These are phyloP conservation scores for Chloebia gouldiae DNA, from an alignment of 2,113 vertebrate species.

Conservation along the genomic window DNA sequence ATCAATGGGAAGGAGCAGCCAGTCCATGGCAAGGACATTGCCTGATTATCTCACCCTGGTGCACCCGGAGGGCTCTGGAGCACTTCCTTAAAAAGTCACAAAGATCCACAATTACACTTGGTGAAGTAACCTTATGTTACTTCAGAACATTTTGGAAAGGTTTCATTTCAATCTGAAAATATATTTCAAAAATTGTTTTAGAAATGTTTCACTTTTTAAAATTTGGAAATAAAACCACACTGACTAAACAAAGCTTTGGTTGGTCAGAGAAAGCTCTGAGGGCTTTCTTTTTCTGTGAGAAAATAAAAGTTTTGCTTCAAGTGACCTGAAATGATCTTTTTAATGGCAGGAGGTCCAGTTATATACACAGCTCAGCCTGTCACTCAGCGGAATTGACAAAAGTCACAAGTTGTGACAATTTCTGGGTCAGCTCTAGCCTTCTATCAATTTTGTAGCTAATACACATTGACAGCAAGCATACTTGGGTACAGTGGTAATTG, in stretches of 20 bases:
- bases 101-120: rapidly evolving
- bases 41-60: not conserved
- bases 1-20: not conserved
- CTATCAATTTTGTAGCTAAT: not conserved
- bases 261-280: not conserved
- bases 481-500: not conserved
- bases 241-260: not conserved
- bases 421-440: not conserved
- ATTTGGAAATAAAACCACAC: not conserved
- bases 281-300: not conserved
- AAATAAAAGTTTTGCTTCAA: not conserved
- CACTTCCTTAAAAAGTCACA: not conserved
- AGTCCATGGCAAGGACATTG: not conserved
- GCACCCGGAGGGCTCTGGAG: not conserved
- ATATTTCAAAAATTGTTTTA: not conserved
- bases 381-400: not conserved
- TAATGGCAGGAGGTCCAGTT: not conserved
- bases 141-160: not conserved
- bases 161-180: not conserved
- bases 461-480: not conserved
- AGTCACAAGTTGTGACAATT: not conserved
- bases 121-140: not conserved
- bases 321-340: not conserved
- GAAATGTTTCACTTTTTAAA: not conserved
- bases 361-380: not conserved